Evolutionary conservation across 2,797 vertebrate genomes (phyloP).

Genomic region (Mus minutoides): DNA sequence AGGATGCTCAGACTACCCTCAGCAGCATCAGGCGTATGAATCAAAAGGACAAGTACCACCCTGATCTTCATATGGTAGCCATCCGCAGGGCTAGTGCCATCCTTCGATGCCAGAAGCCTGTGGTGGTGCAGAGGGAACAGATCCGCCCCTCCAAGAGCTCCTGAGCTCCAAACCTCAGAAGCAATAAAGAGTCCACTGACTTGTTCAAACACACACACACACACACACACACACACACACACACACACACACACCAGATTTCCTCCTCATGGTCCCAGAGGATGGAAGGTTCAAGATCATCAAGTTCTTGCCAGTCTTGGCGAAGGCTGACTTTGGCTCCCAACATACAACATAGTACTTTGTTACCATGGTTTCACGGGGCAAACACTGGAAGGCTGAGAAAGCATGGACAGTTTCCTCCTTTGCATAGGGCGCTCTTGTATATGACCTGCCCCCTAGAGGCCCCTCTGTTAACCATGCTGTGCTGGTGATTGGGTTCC

Average conservation of each 20-base stretch:
- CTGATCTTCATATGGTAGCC: conserved; percentile 93
- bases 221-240: too few species aligned
- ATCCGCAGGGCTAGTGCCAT: too few species aligned
- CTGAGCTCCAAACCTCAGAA: too few species aligned
- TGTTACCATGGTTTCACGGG: background rate
- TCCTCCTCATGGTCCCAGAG: background rate
- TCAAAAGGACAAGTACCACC: conserved; percentile 94
- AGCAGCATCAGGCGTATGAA: conserved; percentile 95
- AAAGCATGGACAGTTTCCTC: background rate
- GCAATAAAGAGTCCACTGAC: too few species aligned
- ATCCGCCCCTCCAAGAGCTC: too few species aligned
- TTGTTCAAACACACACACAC: too few species aligned
- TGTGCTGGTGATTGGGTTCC: background rate
- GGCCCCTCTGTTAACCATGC: background rate
- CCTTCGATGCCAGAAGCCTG: too few species aligned
- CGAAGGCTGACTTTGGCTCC: background rate
- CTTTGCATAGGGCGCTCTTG: background rate
- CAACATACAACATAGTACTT: background rate
- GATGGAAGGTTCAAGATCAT: background rate
- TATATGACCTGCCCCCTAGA: background rate
- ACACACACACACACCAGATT: background rate
- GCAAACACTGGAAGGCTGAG: background rate
- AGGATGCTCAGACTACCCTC: conserved; percentile 90
- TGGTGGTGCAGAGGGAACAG: too few species aligned
- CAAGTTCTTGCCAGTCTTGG: background rate